Evolutionary conservation across 2,888 invertebrate species (phyloP), one percentile per base, ranked within the genome.

Genomic region (Hemistola chrysoprasaria): DNA sequence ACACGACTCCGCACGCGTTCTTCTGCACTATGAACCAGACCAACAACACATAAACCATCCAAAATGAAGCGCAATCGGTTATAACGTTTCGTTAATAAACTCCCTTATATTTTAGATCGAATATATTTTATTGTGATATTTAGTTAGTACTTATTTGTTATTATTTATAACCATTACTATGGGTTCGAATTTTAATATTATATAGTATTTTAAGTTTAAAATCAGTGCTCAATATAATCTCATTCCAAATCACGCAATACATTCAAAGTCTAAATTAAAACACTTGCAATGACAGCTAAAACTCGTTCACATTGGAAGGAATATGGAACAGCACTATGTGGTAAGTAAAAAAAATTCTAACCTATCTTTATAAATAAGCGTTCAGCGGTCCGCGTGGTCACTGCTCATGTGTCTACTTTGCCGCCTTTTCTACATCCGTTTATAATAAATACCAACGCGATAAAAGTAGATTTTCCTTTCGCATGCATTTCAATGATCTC

Each of bases 301-400:
- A 79, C 85, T 78, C 85, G 85, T 74, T 87, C 88, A 71, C 89
- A 90, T 80, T 89, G 87, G 89, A 90, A 89, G 81, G 90, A 90
- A 85, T 90, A 90, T 79, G 87, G 83, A 78, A 87, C 86, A 71
- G 89, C 90, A 65, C 74, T 90, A 60, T 89, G 87, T 80, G 89
- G 90, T 89, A 66, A 89, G 88, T 87, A 57, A 34, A n/a, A 58
- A 52, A 62, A 50, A 56, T 78, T 74, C 78, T 86, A 85, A 84
- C 85, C 83, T 86, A 79, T 36, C 25, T 21, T 8, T 76, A 16
- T 16, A 16, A 2, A 16, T 16, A 16, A 54, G 62, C 53, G 61
- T 63, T 57, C 56, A 65, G 46, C 49, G 54, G 43, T 56, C 56
- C 56, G 49, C 43, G 43, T 44, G 42, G 33, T 29, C 33, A 6